Conservation (phyloP, 2,888 invertebrate genomes). For the Sicus ferrugineus region DNA sequence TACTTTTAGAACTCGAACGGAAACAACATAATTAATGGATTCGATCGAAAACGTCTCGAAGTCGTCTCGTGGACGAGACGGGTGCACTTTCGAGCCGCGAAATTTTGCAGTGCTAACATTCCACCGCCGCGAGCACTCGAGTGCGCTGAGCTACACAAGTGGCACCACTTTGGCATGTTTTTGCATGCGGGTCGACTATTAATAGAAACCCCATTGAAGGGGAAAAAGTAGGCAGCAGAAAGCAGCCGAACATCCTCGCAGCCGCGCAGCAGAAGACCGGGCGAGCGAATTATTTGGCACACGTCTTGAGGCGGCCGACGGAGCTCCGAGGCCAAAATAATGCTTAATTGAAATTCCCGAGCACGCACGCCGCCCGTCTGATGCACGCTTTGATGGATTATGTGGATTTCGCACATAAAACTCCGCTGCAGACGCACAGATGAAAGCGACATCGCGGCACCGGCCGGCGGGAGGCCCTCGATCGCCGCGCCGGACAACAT, state of each 20-base stretch:
- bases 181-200: constrained; percentile 30
- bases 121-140: too few relatives aligned
- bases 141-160: background rate
- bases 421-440: background rate
- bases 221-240: background rate
- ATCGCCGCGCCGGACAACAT: constrained; percentile 20
- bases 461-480: background rate
- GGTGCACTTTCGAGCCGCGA: too few relatives aligned
- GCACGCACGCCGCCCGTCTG: constrained; percentile 58
- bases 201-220: constrained; percentile 12
- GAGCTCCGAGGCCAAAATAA: constrained; percentile 36
- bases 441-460: constrained; percentile 7
- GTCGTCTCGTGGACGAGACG: too few relatives aligned
- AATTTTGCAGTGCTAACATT: too few relatives aligned
- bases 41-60: too few relatives aligned
- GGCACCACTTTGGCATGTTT: constrained; percentile 6
- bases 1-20: too few relatives aligned
- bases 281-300: constrained; percentile 30
- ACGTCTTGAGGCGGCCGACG: constrained; percentile 30
- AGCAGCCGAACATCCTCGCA: constrained; percentile 1
- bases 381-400: constrained; percentile 58
- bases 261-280: background rate
- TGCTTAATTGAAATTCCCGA: constrained; percentile 57
- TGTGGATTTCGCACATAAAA: constrained; percentile 60
- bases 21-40: too few relatives aligned